Base-by-base conservation (phyloP, 2,797 vertebrate genomes). In the Halcyon chelicuti region DNA sequence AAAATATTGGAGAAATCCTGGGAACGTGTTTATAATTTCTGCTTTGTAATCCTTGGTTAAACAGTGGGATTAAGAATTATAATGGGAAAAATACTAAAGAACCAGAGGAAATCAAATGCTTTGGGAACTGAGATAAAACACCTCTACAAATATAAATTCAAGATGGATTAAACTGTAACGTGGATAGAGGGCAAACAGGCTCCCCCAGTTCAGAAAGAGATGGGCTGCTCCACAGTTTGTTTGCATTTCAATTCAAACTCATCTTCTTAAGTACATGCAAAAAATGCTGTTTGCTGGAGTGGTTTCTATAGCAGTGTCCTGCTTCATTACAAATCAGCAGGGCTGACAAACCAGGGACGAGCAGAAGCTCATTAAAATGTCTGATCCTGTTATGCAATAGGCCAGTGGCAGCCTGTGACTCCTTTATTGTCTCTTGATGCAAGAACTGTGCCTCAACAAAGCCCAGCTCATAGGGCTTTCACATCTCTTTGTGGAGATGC, bases 301-400 rank as follows among this genome's bases (percentile, higher is more conserved):
- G 77, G 88, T 96, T 96, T 95, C 90, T 96, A 95, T 97, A 95
- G 93, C 93, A 74, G 77, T 96, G 95, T 96, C 91, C 95, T 82
- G 71, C 85, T 76, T 93, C 86, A 94, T 96, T 97, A 96, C 71
- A 49, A 80, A 88, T 89, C 90, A 94, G 66, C 80, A 61, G 86
- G 49, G 77, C 93, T 96, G 95, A 96, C 0, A 57, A 87, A 37
- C 47, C 72, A 22, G 49, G 88, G 83, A 23, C 71, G 29, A 86
- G 60, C 91, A 95, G 90, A 93, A 96, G 96, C 95, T 97, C 94
- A 96, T 97, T 97, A 96, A 81, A 94, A 91, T 51, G 90, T 92
- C 95, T 96, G 94, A 97, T 95, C 96, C 71, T 25, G 71, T 96
- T 96, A 95, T 74, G 91, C 94, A 96, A 87, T 46, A 92, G 86